phyloP scores from a whole-genome alignment of 2,113 vertebrate species.

The Brachyhypopomus occidentalis region DNA sequence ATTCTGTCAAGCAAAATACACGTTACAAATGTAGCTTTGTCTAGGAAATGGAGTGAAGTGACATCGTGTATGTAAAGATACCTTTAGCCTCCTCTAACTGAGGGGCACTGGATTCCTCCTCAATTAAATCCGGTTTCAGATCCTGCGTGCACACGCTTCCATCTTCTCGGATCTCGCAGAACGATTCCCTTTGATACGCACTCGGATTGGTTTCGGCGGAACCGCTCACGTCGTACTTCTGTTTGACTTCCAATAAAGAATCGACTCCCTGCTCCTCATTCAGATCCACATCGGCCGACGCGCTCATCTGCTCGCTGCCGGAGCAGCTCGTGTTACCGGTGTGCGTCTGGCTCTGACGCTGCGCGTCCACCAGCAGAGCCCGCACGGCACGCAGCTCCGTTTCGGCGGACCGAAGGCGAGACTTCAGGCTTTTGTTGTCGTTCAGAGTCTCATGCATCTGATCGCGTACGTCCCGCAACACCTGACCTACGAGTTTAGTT shows the following conservation, averaged over 20 bases:
- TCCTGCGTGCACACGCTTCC: slow-evolving; percentile 50
- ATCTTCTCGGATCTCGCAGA: slow-evolving; percentile 50
- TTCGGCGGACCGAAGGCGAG: slow-evolving; percentile 45
- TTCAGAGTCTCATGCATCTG: slow-evolving; percentile 57
- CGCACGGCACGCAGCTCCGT: slow-evolving; percentile 47
- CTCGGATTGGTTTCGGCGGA: not conserved
- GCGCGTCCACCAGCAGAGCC: slow-evolving; percentile 19
- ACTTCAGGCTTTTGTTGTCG: slow-evolving; percentile 55
- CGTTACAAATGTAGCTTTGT: too few species aligned
- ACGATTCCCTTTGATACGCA: slow-evolving; percentile 22
- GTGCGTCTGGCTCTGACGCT: not conserved
- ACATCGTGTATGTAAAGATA: too few species aligned
- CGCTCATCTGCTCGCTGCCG: not conserved
- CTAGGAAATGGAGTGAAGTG: too few species aligned
- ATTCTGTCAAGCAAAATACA: too few species aligned
- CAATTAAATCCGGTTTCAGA: slow-evolving; percentile 38
- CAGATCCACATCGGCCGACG: not conserved
- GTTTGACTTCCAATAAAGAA: not conserved
- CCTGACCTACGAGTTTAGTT: slow-evolving; percentile 56
- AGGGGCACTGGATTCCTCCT: not conserved
- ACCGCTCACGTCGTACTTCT: not conserved
- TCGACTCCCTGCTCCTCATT: not conserved
- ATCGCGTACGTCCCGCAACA: slow-evolving; percentile 54
- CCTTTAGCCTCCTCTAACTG: slow-evolving; percentile 30
- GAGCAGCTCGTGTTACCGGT: not conserved